A percentile compares a stretch with the other conserved stretches of the same genome.
phyloP scores from a whole-genome alignment of 2,888 invertebrate species.

The Volucella inflata region DNA sequence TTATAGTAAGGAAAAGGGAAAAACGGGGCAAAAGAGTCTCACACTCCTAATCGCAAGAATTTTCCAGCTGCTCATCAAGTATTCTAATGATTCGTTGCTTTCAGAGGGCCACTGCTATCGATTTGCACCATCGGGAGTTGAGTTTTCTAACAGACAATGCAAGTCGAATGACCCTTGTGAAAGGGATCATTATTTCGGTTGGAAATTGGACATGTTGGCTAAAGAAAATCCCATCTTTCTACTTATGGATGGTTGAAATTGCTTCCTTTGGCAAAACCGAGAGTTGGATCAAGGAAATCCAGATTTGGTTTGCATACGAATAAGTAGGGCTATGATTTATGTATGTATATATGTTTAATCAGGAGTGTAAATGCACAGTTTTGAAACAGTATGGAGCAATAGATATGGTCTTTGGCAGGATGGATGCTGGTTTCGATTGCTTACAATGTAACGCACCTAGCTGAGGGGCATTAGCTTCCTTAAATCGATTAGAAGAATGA shows the following conservation, averaged over 20 bases:
- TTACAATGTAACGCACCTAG: no score
- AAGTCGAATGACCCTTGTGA: neutral
- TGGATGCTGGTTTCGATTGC: no score
- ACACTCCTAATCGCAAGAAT: slow-evolving; percentile 50
- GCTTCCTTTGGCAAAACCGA: neutral
- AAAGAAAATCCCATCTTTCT: neutral
- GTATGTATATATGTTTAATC: neutral
- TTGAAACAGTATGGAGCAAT: no score
- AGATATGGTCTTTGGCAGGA: no score
- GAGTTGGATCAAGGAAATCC: slow-evolving; percentile 12
- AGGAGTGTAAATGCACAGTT: neutral
- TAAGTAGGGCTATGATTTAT: slow-evolving; percentile 17
- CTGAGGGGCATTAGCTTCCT: no score
- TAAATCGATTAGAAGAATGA: no score
- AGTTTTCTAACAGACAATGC: neutral
- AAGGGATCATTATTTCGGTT: neutral
- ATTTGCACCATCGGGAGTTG: slow-evolving; percentile 14
- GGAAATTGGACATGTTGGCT: no score
- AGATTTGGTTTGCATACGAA: slow-evolving; percentile 9
- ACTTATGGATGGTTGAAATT: neutral
- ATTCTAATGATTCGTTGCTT: slow-evolving; percentile 67
- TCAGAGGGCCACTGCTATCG: slow-evolving; percentile 29
- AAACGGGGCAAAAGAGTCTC: no score
- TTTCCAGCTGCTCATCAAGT: slow-evolving; percentile 68
- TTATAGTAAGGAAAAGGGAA: slow-evolving; percentile 37